A percentile compares a stretch with the other conserved stretches of the same genome.
Conservation (phyloP, 2,797 vertebrate genomes). For the Hemitrygon akajei region DNA sequence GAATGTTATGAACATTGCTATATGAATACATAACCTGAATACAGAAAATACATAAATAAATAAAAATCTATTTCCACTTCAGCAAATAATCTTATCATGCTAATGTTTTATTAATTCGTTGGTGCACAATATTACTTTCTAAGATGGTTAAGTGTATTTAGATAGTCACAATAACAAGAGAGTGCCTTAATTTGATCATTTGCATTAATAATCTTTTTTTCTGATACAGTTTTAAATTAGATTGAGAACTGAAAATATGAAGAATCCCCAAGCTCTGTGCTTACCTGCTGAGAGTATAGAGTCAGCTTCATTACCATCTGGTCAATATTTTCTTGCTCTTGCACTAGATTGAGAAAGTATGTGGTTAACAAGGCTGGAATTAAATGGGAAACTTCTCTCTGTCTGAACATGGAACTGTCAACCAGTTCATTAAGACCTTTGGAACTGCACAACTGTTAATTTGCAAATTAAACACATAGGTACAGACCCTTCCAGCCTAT, state of each 20-base stretch:
- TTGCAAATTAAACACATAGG: not conserved
- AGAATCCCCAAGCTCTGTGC: not conserved
- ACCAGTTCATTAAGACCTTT: not conserved
- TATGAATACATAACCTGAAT: not conserved
- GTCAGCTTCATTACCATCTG: not conserved
- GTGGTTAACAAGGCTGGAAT: not conserved
- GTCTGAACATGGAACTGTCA: not conserved
- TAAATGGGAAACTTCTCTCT: not conserved
- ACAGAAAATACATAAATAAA: not conserved
- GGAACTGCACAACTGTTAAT: not conserved
- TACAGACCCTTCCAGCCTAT: too few relatives aligned
- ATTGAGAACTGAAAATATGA: not conserved
- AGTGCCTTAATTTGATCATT: not conserved
- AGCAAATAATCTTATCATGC: not conserved
- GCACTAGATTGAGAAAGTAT: not conserved
- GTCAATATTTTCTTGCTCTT: not conserved
- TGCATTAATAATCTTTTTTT: not conserved
- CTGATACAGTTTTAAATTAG: not conserved
- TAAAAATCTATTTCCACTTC: slow-evolving; percentile 17
- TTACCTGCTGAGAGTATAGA: not conserved
- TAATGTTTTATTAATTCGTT: not conserved
- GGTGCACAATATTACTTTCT: not conserved
- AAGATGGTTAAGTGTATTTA: not conserved
- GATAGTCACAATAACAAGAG: not conserved
- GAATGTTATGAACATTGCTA: not conserved